phyloP scores from a whole-genome alignment of 2,113 vertebrate genomes.

The Passer domesticus region DNA sequence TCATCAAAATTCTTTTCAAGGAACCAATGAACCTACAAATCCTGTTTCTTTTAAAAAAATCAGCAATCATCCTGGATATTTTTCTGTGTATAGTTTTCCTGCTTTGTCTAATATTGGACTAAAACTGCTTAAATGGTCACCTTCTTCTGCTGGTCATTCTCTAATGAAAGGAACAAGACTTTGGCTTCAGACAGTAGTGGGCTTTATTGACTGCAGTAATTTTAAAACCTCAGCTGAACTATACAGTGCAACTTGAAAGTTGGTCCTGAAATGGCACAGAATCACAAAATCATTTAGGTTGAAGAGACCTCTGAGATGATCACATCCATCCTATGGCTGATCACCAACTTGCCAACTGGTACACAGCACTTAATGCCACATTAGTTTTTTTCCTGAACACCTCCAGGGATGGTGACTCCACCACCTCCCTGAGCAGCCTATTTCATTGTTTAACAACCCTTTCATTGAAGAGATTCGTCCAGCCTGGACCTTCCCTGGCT shows the following conservation, averaged over 20 bases:
- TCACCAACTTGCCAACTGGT: background rate
- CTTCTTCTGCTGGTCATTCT: background rate
- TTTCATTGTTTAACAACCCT: background rate
- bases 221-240: background rate
- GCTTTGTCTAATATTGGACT: background rate
- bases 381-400: background rate
- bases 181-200: background rate
- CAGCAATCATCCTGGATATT: background rate
- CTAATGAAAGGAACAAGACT: background rate
- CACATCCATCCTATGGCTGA: background rate
- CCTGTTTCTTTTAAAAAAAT: background rate
- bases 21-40: background rate
- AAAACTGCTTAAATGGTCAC: background rate
- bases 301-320: background rate
- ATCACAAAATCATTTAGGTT: background rate
- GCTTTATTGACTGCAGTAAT: background rate
- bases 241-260: background rate
- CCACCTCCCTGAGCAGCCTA: background rate
- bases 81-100: background rate
- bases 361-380: background rate
- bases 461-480: background rate
- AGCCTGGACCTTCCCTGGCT: background rate
- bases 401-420: background rate
- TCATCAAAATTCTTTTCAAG: background rate
- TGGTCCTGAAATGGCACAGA: background rate